phyloP scores from a whole-genome alignment of 2,113 vertebrate genomes.

The Atherinomorus stipes region DNA sequence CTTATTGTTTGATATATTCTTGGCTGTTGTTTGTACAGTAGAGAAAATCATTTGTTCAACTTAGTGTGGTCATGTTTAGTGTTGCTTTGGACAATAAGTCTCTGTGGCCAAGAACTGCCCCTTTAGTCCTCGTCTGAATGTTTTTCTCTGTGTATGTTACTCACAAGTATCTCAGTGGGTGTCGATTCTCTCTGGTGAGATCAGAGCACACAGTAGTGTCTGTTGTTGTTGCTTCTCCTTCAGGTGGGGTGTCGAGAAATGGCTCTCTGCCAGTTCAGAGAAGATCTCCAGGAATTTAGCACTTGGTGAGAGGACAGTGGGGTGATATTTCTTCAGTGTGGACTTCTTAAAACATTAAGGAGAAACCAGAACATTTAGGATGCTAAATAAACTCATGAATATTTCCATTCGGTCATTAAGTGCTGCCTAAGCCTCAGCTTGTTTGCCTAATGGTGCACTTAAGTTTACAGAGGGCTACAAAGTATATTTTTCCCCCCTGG shows the following conservation, averaged over 20 bases:
- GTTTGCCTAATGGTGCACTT: slow-evolving; percentile 32
- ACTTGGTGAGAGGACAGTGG: not conserved
- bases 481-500: not conserved
- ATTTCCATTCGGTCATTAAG: slow-evolving; percentile 43
- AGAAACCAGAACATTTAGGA: slow-evolving; percentile 29
- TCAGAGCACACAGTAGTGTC: not conserved
- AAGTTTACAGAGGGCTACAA: slow-evolving; percentile 11
- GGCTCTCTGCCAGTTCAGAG: not conserved
- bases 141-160: slow-evolving; percentile 21
- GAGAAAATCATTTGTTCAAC: slow-evolving; percentile 3
- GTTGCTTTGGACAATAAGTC: slow-evolving; percentile 30
- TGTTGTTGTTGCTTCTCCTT: not conserved
- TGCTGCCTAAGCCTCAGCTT: slow-evolving; percentile 9
- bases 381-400: slow-evolving; percentile 37
- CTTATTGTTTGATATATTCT: not conserved
- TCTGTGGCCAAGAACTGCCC: slow-evolving; percentile 13
- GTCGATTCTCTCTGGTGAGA: slow-evolving; percentile 11
- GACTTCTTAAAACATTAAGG: slow-evolving; percentile 10
- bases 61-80: not conserved
- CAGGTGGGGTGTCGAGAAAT: slow-evolving; percentile 14
- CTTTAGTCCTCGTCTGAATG: slow-evolving; percentile 16
- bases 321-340: not conserved
- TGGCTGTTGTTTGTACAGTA: slow-evolving; percentile 15
- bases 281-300: not conserved
- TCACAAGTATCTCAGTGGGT: slow-evolving; percentile 14